Conservation (phyloP, 30 jellyfish, hydroid and myxozoan species). For the Pelagia noctiluca region DNA sequence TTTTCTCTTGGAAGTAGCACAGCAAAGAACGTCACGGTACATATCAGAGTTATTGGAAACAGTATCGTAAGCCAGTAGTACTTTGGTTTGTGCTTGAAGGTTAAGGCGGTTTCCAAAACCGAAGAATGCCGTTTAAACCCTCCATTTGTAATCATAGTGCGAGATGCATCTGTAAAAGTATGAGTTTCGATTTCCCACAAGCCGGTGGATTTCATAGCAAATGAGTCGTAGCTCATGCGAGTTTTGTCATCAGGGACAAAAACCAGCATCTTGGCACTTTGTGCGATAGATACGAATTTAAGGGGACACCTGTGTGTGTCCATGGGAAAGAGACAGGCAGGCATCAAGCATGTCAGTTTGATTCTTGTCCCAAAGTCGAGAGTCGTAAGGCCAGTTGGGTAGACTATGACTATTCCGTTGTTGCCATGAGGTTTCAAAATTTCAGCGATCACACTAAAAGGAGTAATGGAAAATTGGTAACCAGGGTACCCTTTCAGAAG, state of each 20-base stretch:
- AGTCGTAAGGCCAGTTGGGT: constrained; percentile 28
- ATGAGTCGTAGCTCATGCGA: background rate
- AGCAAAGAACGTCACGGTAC: constrained; percentile 48
- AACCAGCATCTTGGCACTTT: background rate
- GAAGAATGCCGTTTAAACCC: no score
- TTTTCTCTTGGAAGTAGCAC: constrained; percentile 56
- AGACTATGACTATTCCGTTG: background rate
- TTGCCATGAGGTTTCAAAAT: constrained; percentile 11
- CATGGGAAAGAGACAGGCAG: constrained; percentile 64
- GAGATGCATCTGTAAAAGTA: background rate
- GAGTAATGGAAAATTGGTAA: no score
- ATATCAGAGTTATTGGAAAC: constrained; percentile 36
- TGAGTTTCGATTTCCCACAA: background rate
- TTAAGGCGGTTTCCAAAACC: background rate
- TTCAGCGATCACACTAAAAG: constrained; percentile 19
- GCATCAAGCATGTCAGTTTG: constrained; percentile 51
- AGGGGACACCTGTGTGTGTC: constrained; percentile 42
- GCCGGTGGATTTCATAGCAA: constrained; percentile 44
- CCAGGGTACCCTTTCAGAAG: background rate
- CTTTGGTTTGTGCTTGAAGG: background rate
- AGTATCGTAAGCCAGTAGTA: constrained; percentile 53
- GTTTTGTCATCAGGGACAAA: background rate
- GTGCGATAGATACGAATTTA: constrained; percentile 11
- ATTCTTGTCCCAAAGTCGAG: constrained; percentile 28
- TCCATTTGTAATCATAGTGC: no score